Evolutionary conservation across 2,113 vertebrate genomes (phyloP).

Genomic region (Siniperca knerii): DNA sequence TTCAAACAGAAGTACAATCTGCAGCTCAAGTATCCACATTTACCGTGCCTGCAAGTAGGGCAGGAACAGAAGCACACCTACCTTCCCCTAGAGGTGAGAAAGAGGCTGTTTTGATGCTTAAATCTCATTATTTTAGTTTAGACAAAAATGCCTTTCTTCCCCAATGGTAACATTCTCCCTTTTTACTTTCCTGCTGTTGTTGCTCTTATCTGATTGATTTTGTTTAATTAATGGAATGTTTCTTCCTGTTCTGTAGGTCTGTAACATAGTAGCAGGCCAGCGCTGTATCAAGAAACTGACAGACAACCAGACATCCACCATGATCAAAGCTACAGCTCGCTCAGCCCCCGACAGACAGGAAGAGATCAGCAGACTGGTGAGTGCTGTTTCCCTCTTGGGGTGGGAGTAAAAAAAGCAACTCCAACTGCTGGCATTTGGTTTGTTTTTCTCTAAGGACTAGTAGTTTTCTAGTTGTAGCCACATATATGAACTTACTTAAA

Average conservation of each 20-base stretch:
- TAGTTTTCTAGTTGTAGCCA: not conserved
- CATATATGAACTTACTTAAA: not conserved
- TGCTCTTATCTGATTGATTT: not conserved
- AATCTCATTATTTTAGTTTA: not conserved
- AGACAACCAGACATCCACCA: conserved; percentile 98
- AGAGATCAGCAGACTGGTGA: conserved; percentile 97
- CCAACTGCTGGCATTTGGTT: not conserved
- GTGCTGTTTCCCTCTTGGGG: conserved; percentile 57
- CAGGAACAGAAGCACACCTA: conserved; percentile 99
- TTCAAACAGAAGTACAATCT: conserved; percentile 99
- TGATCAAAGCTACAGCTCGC: conserved; percentile 98
- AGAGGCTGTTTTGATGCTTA: not conserved
- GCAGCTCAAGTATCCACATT: conserved; percentile 97
- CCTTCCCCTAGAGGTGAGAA: conserved; percentile 94
- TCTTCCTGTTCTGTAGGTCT: conserved; percentile 86
- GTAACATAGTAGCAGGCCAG: conserved; percentile 98
- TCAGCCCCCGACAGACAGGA: conserved; percentile 98
- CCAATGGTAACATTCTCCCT: not conserved
- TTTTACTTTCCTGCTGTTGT: not conserved
- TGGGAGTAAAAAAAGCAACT: not conserved
- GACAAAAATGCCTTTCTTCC: not conserved
- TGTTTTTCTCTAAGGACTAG: not conserved
- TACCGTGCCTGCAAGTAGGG: conserved; percentile 98
- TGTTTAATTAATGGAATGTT: not conserved
- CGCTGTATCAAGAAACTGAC: conserved; percentile 99